Evolutionary conservation across 2,113 vertebrate species (phyloP).

Genomic region (Pomatostomus ruficeps): DNA sequence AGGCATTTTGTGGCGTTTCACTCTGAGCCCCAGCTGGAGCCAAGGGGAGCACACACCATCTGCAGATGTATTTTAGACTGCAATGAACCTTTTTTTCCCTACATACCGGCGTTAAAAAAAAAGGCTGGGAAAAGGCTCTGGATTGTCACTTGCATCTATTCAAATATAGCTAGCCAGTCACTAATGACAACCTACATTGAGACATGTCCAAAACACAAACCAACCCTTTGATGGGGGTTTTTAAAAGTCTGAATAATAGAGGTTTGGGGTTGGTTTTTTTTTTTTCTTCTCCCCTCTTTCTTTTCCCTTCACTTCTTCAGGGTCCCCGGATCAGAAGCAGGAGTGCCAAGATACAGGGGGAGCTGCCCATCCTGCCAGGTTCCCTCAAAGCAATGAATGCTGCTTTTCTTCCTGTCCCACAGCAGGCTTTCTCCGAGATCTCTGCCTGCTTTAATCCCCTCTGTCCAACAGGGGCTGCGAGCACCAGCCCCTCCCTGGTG

Average conservation of each 20-base stretch:
- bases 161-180: constrained; percentile 41
- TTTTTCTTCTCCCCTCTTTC: background rate
- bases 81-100: background rate
- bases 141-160: constrained; percentile 39
- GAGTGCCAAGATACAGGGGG: background rate
- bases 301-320: constrained; percentile 15
- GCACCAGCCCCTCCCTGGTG: background rate
- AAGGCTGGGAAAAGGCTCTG: constrained; percentile 36
- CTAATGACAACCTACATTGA: constrained; percentile 50
- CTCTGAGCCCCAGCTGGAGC: background rate
- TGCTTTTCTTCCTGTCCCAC: background rate
- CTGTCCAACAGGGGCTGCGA: accelerated
- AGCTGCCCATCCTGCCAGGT: constrained; percentile 28
- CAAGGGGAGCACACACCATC: constrained; percentile 34
- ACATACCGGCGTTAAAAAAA: background rate
- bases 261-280: background rate
- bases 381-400: constrained; percentile 19
- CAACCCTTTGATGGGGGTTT: constrained; percentile 19
- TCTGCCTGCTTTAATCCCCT: background rate
- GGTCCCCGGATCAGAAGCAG: background rate
- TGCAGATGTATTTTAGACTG: constrained; percentile 30
- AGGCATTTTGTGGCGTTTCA: constrained; percentile 29
- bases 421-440: background rate
- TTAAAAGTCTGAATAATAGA: constrained; percentile 14
- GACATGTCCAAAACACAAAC: constrained; percentile 33